Conservation (phyloP, 2,888 invertebrate species). For the Tetropium fuscum region DNA sequence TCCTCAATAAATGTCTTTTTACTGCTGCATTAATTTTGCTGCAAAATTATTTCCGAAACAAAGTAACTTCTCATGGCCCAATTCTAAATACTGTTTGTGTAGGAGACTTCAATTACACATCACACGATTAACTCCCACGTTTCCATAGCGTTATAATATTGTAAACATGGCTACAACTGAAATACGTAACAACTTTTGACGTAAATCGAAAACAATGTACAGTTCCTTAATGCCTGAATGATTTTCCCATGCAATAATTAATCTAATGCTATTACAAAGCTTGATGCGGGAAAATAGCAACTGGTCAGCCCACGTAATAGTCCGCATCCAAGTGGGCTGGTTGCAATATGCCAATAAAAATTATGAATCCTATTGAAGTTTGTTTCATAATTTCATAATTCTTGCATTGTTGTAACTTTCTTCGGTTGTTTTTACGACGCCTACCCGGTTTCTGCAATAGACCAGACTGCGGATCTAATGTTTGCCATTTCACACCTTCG, state of each 20-base stretch:
- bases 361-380: constrained; percentile 53
- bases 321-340: constrained; percentile 35
- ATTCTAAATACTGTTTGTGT: constrained; percentile 8
- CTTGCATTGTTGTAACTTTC: constrained; percentile 59
- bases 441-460: constrained; percentile 51
- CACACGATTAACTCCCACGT: constrained; percentile 19
- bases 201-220: constrained; percentile 15
- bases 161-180: constrained; percentile 14
- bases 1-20: too few relatives aligned
- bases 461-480: constrained; percentile 39
- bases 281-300: constrained; percentile 37
- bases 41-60: neutral
- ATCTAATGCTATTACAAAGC: constrained; percentile 47
- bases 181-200: constrained; percentile 4
- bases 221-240: constrained; percentile 45
- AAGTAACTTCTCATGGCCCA: constrained; percentile 9
- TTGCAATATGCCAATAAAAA: constrained; percentile 46
- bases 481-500: constrained; percentile 52
- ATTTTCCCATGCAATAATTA: constrained; percentile 52
- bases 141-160: constrained; percentile 16
- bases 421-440: constrained; percentile 52
- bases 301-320: constrained; percentile 42
- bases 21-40: too few relatives aligned
- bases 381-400: constrained; percentile 59
- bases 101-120: constrained; percentile 22